Conservation (phyloP, 2,113 vertebrate genomes). For the Crotalus horridus region DNA sequence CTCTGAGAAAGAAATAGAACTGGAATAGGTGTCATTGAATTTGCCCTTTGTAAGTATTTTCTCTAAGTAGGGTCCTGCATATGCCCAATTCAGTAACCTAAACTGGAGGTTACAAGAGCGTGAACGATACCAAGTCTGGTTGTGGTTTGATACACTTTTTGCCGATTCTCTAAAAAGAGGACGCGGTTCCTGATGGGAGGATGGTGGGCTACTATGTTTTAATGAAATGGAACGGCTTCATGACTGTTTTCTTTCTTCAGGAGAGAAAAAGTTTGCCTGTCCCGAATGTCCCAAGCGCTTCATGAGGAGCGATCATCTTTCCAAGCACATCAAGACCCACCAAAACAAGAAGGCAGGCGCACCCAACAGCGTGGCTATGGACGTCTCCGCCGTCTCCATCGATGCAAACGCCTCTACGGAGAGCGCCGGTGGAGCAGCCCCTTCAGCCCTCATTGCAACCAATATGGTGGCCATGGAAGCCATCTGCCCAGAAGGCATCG, state of each 20-base stretch:
- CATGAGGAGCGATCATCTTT: conserved; percentile 95
- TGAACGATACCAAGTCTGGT: background rate
- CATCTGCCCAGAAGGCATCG: conserved; percentile 88
- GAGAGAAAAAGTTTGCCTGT: conserved; percentile 92
- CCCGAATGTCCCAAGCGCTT: conserved; percentile 92
- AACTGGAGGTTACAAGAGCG: background rate
- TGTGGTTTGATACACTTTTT: background rate
- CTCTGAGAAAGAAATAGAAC: background rate
- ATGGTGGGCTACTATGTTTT: too few relatives aligned
- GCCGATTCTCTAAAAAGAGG: background rate
- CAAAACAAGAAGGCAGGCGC: conserved; percentile 83
- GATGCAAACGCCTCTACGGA: conserved; percentile 67
- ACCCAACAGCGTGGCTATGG: conserved; percentile 60
- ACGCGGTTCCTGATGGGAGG: background rate
- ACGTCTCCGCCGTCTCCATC: conserved; percentile 71
- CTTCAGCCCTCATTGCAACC: conserved; percentile 79
- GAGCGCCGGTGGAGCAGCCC: conserved; percentile 65
- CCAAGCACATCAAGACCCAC: conserved; percentile 96
- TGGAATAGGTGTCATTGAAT: background rate
- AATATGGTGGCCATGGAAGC: conserved; percentile 89
- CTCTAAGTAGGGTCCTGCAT: background rate
- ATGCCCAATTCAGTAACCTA: background rate
- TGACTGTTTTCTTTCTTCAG: conserved; percentile 57
- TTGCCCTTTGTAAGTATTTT: background rate
- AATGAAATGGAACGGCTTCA: background rate